Percentiles rank a stretch among this genome's conserved stretches.
phyloP scores from a whole-genome alignment of 2,888 invertebrate genomes.

The Campoletis raptor region DNA sequence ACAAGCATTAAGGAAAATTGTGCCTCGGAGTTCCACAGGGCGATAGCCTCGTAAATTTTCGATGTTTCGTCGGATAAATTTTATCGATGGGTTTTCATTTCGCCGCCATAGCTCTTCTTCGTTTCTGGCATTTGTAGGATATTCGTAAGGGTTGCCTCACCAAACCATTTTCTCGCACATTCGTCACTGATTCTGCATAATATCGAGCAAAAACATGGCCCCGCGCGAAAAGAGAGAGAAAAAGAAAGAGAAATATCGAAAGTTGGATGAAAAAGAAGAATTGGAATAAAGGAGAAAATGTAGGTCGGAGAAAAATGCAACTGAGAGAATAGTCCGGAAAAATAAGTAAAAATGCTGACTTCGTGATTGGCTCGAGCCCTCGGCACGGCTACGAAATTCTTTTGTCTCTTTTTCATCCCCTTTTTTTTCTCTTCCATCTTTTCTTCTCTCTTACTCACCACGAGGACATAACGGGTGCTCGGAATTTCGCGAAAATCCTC shows the following conservation, averaged over 20 bases:
- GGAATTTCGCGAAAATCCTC: slow-evolving; percentile 54
- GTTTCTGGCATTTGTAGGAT: slow-evolving; percentile 7
- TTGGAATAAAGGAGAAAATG: slow-evolving; percentile 9
- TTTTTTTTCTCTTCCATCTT: not conserved
- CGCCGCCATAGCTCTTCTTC: not conserved
- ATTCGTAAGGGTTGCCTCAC: not conserved
- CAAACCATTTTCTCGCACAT: slow-evolving; percentile 22
- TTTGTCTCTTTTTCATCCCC: not conserved
- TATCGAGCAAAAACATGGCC: slow-evolving; percentile 18
- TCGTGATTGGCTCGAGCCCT: slow-evolving; percentile 38
- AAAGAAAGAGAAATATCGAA: slow-evolving; percentile 3
- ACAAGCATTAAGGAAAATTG: slow-evolving; percentile 42
- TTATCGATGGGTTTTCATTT: slow-evolving; percentile 53
- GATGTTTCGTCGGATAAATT: slow-evolving; percentile 57
- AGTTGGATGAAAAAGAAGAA: slow-evolving; percentile 21
- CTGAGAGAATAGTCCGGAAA: slow-evolving; percentile 14
- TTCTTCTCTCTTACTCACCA: not conserved
- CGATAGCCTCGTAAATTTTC: slow-evolving; percentile 58
- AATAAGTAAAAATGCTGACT: slow-evolving; percentile 47
- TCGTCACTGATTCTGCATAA: slow-evolving; percentile 45
- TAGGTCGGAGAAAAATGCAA: slow-evolving; percentile 15
- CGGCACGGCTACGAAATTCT: slow-evolving; percentile 23
- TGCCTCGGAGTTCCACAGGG: slow-evolving; percentile 26
- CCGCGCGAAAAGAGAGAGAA: not conserved
- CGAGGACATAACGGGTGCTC: slow-evolving; percentile 24